phyloP scores from a whole-genome alignment of 2,797 vertebrate species.

The Cirrhinus molitorella region DNA sequence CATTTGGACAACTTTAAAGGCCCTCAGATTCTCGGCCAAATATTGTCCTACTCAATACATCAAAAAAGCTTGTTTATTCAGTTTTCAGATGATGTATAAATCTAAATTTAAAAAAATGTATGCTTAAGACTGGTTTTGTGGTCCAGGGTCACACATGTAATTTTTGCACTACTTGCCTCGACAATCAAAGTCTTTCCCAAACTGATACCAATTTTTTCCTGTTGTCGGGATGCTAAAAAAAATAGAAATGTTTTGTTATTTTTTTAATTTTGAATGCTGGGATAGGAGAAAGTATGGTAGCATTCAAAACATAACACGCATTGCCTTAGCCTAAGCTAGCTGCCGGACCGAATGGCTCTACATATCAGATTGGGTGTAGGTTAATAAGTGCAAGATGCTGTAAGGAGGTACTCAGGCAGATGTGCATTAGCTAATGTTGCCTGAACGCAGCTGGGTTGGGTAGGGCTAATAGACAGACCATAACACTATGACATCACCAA shows the following conservation, averaged over 20 bases:
- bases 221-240: neutral
- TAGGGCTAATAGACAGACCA: conserved; percentile 79
- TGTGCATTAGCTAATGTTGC: conserved; percentile 79
- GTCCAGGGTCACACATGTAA: neutral
- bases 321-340: conserved; percentile 1
- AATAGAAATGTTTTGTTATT: neutral
- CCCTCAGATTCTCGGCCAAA: too few species aligned
- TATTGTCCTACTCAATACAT: too few species aligned
- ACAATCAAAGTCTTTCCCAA: neutral
- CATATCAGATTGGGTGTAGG: conserved; percentile 42
- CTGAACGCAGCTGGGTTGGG: conserved; percentile 80
- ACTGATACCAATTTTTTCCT: neutral
- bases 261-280: neutral
- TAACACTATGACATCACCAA: conserved; percentile 87
- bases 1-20: too few species aligned
- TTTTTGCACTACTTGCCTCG: neutral
- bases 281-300: neutral
- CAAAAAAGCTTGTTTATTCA: too few species aligned
- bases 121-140: too few species aligned
- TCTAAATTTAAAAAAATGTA: too few species aligned
- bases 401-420: conserved; percentile 67
- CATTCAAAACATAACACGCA: neutral
- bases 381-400: conserved; percentile 40
- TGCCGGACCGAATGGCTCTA: neutral
- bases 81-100: too few species aligned